Base-by-base conservation (phyloP, 2,888 invertebrate species). In the Drosophila flavopinicola region DNA sequence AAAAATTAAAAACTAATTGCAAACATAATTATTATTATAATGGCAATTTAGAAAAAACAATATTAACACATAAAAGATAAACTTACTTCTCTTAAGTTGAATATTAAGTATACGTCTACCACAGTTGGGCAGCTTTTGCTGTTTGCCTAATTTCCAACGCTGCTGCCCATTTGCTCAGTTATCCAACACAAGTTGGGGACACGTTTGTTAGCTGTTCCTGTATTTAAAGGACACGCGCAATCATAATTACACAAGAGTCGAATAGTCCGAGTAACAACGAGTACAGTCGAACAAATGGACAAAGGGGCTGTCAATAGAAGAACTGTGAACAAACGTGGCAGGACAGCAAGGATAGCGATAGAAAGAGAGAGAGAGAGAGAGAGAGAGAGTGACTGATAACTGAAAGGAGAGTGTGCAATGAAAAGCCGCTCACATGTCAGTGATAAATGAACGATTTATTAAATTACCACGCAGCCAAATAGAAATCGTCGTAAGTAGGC, bases 361-460 rank as follows among this genome's bases (percentile, higher is more conserved):
- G 23, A 6, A 23, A 15, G 23, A 37, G 10, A 4, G 17, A 9
- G 17, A 25, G 25, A 2, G 6, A 37, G 25, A 10, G 27, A n/a
- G 13, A 15, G 13, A 25, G 13, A 3, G 4, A 29, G 27, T 13
- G 20, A 32, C 13, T 15, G 47, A 10, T 27, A 24, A 23, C 11
- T 25, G 25, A 7, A 37, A 37, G 68, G 58, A 54, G 33, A 41
- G 45, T 24, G 23, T 63, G 20, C 35, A 20, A 20, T 20, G 20
- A 20, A 20, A 20, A 4, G 2, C 39, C 60, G 65, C 73, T 68
- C 70, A 66, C 75, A 82, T 79, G 79, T 70, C 65, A 66, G 74
- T 79, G 82, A 82, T 73, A 79, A 79, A 79, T 79, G 74, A 61
- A 76, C 79, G 76, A 73, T 82, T 79, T 78, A 82, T 78, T 78